Conservation (phyloP, 2,797 vertebrate species). For the Alcedo quadribrachys region DNA sequence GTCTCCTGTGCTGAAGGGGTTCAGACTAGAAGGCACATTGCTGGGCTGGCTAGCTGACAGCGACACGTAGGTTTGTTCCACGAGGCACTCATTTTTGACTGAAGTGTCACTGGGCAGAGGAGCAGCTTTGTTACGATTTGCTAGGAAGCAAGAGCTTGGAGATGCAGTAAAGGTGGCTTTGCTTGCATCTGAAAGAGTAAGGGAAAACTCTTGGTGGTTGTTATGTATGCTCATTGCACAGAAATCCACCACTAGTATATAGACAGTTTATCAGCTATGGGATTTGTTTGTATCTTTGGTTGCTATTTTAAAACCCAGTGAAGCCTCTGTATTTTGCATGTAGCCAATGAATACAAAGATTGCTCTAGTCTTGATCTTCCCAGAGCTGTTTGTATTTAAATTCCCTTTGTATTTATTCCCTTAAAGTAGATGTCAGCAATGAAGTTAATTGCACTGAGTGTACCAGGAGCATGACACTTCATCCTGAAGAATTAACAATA, state of each 20-base stretch:
- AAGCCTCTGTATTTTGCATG: background rate
- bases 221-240: background rate
- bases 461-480: background rate
- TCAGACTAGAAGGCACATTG: slow-evolving; percentile 71
- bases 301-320: background rate
- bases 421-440: background rate
- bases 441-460: background rate
- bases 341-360: background rate
- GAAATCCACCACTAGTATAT: background rate
- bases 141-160: slow-evolving; percentile 96
- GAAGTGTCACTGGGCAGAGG: slow-evolving; percentile 78
- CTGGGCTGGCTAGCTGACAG: slow-evolving; percentile 80
- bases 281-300: background rate
- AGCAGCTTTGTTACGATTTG: slow-evolving; percentile 89
- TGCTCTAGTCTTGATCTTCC: background rate
- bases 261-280: background rate
- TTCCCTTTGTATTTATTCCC: background rate
- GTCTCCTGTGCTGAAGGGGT: slow-evolving; percentile 79
- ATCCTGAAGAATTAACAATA: background rate
- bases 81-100: slow-evolving; percentile 91
- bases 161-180: slow-evolving; percentile 96
- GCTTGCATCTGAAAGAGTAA: slow-evolving; percentile 88
- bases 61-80: slow-evolving; percentile 83
- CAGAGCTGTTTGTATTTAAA: background rate
- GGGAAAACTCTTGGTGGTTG: background rate